Conservation (phyloP, 2,113 vertebrate species). For the Sylvilagus bachmani region DNA sequence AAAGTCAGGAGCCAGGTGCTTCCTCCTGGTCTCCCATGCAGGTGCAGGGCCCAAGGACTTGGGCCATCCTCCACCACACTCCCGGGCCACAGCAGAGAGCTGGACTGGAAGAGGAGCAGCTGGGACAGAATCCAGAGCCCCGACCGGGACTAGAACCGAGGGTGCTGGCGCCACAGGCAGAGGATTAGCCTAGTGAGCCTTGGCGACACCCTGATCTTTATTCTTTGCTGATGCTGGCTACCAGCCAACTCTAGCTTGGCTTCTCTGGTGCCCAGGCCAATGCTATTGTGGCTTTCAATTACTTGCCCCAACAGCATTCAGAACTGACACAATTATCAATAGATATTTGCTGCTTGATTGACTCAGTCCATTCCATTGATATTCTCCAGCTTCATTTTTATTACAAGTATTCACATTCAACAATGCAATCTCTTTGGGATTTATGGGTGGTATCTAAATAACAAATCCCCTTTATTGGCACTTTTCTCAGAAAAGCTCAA, state of each 20-base stretch:
- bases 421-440: not conserved
- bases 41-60: too few relatives aligned
- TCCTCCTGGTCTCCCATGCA: too few relatives aligned
- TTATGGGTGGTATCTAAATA: not conserved
- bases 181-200: too few relatives aligned
- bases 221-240: not conserved
- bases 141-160: too few relatives aligned
- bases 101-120: too few relatives aligned
- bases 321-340: not conserved
- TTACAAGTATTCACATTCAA: not conserved
- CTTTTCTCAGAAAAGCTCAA: not conserved
- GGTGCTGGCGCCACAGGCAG: too few relatives aligned
- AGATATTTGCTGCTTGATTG: not conserved
- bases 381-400: not conserved
- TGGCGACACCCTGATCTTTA: not conserved
- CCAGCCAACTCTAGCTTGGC: not conserved
- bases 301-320: not conserved
- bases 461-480: not conserved
- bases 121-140: too few relatives aligned
- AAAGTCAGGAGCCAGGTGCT: too few relatives aligned
- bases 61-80: too few relatives aligned
- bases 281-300: not conserved
- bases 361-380: not conserved
- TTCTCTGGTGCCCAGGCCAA: not conserved
- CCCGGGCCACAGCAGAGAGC: too few relatives aligned